These are phyloP conservation scores for Channa striata DNA, from an alignment of 2,797 vertebrate species.

Conservation along the genomic window DNA sequence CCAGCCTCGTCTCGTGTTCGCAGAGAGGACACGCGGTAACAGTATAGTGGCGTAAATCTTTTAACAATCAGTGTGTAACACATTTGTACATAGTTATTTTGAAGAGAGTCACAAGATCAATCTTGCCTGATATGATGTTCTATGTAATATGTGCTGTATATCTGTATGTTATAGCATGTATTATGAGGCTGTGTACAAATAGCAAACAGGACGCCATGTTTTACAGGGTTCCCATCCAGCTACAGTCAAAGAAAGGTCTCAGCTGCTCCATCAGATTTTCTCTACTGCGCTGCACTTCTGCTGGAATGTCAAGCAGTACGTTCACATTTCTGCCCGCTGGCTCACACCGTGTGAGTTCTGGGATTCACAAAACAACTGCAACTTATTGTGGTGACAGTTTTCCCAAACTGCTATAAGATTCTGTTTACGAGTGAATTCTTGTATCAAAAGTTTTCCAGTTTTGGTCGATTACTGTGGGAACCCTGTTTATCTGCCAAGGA, in stretches of 20 bases:
- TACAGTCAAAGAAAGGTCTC: neutral
- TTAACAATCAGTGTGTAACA: constrained; percentile 29
- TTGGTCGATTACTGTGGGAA: constrained; percentile 17
- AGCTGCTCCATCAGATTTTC: neutral
- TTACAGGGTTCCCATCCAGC: constrained; percentile 36
- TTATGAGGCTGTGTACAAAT: constrained; percentile 56
- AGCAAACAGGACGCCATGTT: constrained; percentile 37
- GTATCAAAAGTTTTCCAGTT: too few relatives aligned
- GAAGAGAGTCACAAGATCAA: constrained; percentile 59
- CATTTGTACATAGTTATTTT: constrained; percentile 57
- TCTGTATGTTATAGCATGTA: constrained; percentile 77
- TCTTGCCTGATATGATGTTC: constrained; percentile 68
- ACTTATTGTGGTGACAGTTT: neutral
- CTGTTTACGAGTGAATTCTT: too few relatives aligned
- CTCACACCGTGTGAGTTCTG: neutral
- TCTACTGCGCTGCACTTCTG: constrained; percentile 7
- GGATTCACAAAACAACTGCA: neutral
- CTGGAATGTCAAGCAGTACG: neutral
- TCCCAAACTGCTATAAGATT: constrained; percentile 10
- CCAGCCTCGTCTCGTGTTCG: neutral
- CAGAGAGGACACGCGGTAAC: neutral
- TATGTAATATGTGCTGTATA: constrained; percentile 72
- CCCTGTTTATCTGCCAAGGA: constrained; percentile 53
- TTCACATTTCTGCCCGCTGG: neutral
- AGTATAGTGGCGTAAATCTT: constrained; percentile 5